These are phyloP conservation scores for Isurus oxyrinchus DNA, from an alignment of 2,113 vertebrate genomes.

Conservation along the genomic window DNA sequence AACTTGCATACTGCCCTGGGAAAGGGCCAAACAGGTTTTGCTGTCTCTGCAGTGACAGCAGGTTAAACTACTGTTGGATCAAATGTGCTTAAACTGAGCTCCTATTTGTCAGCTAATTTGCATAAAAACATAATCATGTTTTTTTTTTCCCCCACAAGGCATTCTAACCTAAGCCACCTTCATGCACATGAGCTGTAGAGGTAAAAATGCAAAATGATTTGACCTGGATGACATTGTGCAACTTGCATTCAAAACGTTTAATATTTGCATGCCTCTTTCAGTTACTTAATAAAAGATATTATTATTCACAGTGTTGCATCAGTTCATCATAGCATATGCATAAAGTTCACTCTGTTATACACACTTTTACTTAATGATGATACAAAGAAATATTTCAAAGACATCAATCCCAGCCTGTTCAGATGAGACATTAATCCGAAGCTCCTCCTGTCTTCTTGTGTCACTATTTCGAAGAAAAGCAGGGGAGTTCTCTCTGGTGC, in stretches of 20 bases:
- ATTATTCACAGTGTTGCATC: not conserved
- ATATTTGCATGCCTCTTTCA: not conserved
- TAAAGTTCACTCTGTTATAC: too few species aligned
- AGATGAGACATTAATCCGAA: not conserved
- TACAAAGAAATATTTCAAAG: not conserved
- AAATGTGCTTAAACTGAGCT: not conserved
- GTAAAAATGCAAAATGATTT: not conserved
- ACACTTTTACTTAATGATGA: not conserved
- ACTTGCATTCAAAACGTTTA: not conserved
- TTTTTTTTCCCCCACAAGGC: not conserved
- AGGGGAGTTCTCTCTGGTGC: too few species aligned
- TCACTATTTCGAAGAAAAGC: not conserved
- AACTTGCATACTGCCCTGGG: not conserved
- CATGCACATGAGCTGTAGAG: not conserved
- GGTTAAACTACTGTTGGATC: not conserved
- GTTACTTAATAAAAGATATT: not conserved
- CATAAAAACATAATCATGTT: not conserved
- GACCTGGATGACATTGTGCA: not conserved
- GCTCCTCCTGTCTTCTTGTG: not conserved
- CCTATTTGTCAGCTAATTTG: not conserved
- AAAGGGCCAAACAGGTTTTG: not conserved
- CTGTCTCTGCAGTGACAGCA: not conserved
- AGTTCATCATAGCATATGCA: not conserved
- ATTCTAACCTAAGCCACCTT: not conserved
- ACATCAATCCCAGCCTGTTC: not conserved